Evolutionary conservation across 2,797 vertebrate species (phyloP).

Genomic region (Pangasius larnaudii): DNA sequence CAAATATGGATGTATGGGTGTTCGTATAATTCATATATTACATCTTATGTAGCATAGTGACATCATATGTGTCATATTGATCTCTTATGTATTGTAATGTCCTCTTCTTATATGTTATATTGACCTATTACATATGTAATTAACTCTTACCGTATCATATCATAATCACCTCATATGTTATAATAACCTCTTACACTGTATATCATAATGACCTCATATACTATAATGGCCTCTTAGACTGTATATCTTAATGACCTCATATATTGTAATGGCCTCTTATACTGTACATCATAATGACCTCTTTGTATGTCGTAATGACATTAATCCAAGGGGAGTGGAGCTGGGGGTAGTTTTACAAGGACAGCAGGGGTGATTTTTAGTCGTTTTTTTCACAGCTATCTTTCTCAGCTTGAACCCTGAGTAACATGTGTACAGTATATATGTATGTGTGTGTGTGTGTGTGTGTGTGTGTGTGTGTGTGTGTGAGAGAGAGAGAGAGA

Average conservation of each 20-base stretch:
- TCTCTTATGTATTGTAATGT: background rate
- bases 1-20: background rate
- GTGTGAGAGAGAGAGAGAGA: background rate
- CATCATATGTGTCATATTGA: background rate
- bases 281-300: background rate
- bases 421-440: background rate
- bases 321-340: background rate
- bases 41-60: background rate
- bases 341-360: background rate
- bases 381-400: background rate
- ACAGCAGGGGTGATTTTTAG: background rate
- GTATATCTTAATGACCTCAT: background rate
- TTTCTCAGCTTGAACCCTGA: background rate
- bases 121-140: background rate
- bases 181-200: background rate
- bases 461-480: background rate
- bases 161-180: background rate
- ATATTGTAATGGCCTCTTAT: background rate
- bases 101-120: background rate
- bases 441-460: background rate
- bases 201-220: background rate
- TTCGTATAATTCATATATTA: background rate
- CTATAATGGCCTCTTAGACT: background rate
- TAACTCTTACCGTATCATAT: background rate
- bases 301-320: background rate